These are phyloP conservation scores for Anseranas semipalmata DNA, from an alignment of 2,113 vertebrate species.

Conservation along the genomic window DNA sequence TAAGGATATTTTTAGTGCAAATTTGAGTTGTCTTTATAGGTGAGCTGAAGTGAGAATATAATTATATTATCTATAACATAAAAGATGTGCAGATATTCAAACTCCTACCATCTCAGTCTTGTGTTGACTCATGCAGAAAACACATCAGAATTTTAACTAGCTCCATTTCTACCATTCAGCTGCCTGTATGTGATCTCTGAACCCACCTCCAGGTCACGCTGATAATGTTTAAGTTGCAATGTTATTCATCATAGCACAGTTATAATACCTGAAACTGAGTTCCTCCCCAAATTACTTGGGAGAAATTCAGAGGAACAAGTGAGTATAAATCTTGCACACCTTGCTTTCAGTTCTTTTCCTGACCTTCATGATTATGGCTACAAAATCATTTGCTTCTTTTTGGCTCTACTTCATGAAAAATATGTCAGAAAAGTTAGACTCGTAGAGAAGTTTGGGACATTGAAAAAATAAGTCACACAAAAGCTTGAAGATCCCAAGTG, in stretches of 20 bases:
- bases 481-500: background rate
- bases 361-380: background rate
- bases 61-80: conserved; percentile 64
- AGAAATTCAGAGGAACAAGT: background rate
- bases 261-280: background rate
- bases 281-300: conserved; percentile 2
- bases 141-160: conserved; percentile 18
- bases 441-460: background rate
- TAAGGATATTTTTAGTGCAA: conserved; percentile 61
- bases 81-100: conserved; percentile 36
- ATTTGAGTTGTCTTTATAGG: conserved; percentile 59
- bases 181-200: background rate
- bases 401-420: background rate
- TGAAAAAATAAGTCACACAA: background rate
- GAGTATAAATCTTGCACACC: background rate
- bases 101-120: background rate
- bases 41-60: conserved; percentile 56
- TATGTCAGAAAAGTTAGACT: background rate
- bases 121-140: background rate
- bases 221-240: background rate
- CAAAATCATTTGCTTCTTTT: background rate
- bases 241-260: conserved; percentile 1
- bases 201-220: background rate
- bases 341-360: background rate
- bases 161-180: background rate